Evolutionary conservation across 2,888 invertebrate genomes (phyloP).

Genomic region (Hydroisotoma schaefferi): DNA sequence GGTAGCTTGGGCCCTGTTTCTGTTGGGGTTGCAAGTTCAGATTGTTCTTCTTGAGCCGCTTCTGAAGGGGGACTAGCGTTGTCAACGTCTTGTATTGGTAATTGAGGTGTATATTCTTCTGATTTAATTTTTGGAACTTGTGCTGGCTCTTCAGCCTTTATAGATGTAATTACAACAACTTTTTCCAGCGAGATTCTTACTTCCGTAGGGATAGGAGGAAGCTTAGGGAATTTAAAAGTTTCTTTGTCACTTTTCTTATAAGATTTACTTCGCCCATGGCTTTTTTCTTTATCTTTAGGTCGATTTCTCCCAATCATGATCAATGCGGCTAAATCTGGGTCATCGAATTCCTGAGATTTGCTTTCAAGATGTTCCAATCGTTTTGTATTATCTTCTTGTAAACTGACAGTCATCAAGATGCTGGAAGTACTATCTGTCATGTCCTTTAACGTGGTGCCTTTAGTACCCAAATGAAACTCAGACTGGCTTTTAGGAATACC

Average conservation of each 20-base stretch:
- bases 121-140: no score
- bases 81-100: neutral
- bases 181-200: no score
- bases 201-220: no score
- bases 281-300: slow-evolving; percentile 30
- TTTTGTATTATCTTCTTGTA: slow-evolving; percentile 2
- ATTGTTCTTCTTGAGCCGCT: neutral
- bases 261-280: no score
- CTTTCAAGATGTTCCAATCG: slow-evolving; percentile 12
- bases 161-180: no score
- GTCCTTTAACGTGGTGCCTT: neutral
- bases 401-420: slow-evolving; percentile 1
- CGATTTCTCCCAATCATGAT: slow-evolving; percentile 39
- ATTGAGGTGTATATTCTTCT: no score
- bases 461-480: slow-evolving; percentile 30
- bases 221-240: no score
- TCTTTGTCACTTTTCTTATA: no score
- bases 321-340: slow-evolving; percentile 39
- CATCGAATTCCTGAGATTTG: slow-evolving; percentile 35
- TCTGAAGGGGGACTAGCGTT: slow-evolving; percentile 12
- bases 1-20: no score
- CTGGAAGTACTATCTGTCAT: neutral
- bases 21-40: no score
- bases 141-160: no score
- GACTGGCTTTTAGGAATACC: slow-evolving; percentile 44